Base-by-base conservation (phyloP, 2,888 invertebrate species). In the Physocephala rufipes region DNA sequence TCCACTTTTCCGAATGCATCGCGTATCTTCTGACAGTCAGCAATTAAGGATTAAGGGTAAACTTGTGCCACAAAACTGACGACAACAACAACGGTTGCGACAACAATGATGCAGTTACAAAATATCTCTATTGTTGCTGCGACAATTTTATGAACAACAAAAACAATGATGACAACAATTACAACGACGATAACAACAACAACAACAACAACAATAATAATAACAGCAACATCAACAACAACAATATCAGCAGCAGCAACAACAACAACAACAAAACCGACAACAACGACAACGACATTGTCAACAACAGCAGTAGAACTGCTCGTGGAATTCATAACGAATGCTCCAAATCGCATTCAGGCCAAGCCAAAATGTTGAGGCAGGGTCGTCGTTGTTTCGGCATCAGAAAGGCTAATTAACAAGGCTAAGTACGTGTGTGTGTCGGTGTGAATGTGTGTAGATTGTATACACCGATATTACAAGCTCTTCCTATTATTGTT, bases 371-470 rank as follows among this genome's bases (percentile, higher is more conserved):
- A 26, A 59, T 30, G 12, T 28, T 24, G 59, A n/a, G 59, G 59
- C 21, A 16, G 30, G 59, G 59, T 15, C 30, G 30, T 28, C 28
- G 15, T 28, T 13, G 26, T 28, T 59, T 28, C 13, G 4, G 59
- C 26, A 30, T 59, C 28, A 28, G 28, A 59, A 30, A 28, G 13
- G 59, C 28, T 59, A 59, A 59, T 59, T 59, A 28, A 59, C 28
- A 59, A 15, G 36, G 9, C 36, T n/a, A 26, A 16, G 26, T 61
- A 45, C 24, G 64, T 58, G 61, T 64, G 72, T 64, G 61, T 64
- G 49, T 59, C 58, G 55, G 36, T 45, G 59, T 67, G 61, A 51
- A 59, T 51, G 26, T 45, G 61, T 68, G 43, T 61, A 49, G 28
- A 61, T 24, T 67, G 15, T 49, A n/a, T n/a, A n/a, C 19, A 19